These are phyloP conservation scores for Asobara japonica DNA, from an alignment of 1,140 invertebrate genomes.

Conservation along the genomic window DNA sequence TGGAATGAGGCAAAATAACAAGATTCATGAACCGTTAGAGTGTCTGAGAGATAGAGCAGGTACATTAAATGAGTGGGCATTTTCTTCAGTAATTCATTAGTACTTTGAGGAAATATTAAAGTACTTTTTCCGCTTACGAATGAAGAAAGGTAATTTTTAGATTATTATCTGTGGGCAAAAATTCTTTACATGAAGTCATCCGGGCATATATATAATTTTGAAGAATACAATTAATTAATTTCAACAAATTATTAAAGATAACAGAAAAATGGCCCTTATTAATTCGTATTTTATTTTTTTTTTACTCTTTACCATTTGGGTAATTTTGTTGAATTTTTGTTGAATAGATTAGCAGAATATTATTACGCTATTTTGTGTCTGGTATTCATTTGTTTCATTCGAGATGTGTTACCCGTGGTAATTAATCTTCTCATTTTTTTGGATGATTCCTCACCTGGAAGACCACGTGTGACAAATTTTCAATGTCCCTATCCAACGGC, in stretches of 20 bases:
- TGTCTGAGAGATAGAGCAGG: neutral
- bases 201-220: no score
- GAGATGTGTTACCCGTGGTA: no score
- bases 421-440: neutral
- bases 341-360: no score
- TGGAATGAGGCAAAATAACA: conserved; percentile 30
- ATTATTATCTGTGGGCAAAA: no score
- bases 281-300: no score
- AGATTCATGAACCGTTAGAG: conserved; percentile 34
- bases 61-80: neutral
- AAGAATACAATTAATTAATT: no score
- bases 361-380: neutral
- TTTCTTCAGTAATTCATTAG: conserved; percentile 8
- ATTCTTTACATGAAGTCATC: no score
- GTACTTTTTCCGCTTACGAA: neutral
- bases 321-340: no score
- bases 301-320: no score
- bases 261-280: no score
- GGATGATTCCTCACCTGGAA: conserved; percentile 75
- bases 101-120: neutral
- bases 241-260: no score
- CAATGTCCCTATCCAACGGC: conserved; percentile 85
- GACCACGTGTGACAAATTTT: conserved; percentile 86
- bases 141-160: no score
- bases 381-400: neutral